Conservation (phyloP, 2,797 vertebrate genomes). For the Mycteria americana region DNA sequence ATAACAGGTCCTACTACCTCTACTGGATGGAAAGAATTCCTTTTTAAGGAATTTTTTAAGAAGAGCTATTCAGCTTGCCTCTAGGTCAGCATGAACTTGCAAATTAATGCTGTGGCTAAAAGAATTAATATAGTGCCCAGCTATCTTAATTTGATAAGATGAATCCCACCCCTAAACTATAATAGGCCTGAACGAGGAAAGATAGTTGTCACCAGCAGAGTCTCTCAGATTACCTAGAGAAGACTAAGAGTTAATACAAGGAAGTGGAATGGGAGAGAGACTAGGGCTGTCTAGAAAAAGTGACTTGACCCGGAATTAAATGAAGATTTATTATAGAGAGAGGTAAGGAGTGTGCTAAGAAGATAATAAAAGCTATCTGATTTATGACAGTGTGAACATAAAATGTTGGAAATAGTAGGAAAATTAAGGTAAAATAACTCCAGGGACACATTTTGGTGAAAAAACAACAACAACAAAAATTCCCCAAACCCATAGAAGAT, state of each 20-base stretch:
- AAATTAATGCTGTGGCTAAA: background rate
- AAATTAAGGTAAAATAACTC: background rate
- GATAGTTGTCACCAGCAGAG: background rate
- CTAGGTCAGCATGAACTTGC: background rate
- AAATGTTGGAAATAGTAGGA: background rate
- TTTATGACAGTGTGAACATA: background rate
- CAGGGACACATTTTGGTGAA: background rate
- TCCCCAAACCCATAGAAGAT: background rate
- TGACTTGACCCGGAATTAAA: background rate
- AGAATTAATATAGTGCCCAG: background rate
- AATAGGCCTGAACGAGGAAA: background rate
- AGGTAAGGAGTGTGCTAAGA: background rate
- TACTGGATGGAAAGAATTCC: background rate
- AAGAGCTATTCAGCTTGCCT: background rate
- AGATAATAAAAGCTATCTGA: background rate
- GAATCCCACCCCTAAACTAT: background rate
- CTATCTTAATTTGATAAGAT: background rate
- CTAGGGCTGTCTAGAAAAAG: background rate
- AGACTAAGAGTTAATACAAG: background rate
- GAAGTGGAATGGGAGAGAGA: background rate
- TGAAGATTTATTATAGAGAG: background rate
- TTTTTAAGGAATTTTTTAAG: background rate
- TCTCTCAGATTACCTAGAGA: background rate
- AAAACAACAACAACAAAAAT: background rate
- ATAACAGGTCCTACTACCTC: background rate